phyloP scores from a whole-genome alignment of 2,113 vertebrate species.

The Heterochromis multidens region DNA sequence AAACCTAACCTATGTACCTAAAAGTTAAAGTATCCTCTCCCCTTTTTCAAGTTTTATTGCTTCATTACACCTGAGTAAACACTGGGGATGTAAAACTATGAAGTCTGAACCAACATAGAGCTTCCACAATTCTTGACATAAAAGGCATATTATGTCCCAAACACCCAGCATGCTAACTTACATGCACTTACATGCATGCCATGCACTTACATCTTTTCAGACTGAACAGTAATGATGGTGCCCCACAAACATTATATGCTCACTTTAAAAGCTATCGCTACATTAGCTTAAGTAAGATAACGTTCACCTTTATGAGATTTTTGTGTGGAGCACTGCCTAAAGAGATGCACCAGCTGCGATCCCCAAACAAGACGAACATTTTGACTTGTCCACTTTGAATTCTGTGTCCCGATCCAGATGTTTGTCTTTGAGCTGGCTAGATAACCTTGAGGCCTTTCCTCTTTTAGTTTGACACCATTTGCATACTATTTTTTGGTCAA shows the following conservation, averaged over 20 bases:
- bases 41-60: background rate
- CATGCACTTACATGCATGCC: background rate
- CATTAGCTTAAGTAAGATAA: background rate
- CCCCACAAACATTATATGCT: background rate
- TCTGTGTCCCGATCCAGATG: background rate
- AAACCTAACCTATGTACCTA: background rate
- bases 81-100: background rate
- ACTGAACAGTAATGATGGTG: too few relatives aligned
- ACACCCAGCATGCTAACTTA: background rate
- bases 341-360: background rate
- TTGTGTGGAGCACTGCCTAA: background rate
- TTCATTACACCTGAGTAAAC: background rate
- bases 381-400: background rate
- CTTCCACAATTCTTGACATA: background rate
- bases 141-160: background rate
- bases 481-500: background rate
- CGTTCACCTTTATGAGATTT: background rate
- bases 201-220: background rate
- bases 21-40: background rate
- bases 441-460: background rate
- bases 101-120: background rate
- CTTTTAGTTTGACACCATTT: background rate
- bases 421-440: background rate
- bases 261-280: background rate
- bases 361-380: background rate